Conservation (phyloP, 2,113 vertebrate species). For the Lontra canadensis region DNA sequence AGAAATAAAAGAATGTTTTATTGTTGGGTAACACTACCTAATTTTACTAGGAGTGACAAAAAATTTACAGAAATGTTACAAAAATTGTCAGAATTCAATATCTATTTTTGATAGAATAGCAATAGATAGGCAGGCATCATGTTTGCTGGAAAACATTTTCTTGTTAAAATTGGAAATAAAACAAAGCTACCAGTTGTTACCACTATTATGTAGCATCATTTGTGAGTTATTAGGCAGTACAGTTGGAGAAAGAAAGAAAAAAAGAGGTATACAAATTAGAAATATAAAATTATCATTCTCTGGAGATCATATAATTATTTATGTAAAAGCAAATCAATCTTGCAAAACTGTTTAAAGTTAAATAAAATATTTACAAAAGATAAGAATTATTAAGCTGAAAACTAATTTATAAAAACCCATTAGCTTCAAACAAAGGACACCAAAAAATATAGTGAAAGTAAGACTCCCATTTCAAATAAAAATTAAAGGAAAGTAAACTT, state of each 20-base stretch:
- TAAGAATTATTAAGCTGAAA: conserved; percentile 2
- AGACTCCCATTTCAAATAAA: not conserved
- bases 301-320: not conserved
- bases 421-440: not conserved
- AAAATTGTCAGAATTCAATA: not conserved
- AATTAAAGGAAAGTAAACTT: not conserved
- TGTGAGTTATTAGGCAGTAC: not conserved
- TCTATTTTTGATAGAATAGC: not conserved
- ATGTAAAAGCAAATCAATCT: not conserved
- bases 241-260: not conserved
- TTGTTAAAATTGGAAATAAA: not conserved
- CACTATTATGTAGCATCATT: not conserved
- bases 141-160: not conserved
- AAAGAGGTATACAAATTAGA: not conserved
- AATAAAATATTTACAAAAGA: not conserved
- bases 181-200: not conserved
- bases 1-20: not conserved
- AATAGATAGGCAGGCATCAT: not conserved
- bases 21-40: not conserved
- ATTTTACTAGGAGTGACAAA: not conserved
- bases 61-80: not conserved
- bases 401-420: not conserved
- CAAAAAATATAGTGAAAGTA: not conserved
- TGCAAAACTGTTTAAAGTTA: not conserved
- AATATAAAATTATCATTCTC: not conserved